A percentile compares a stretch with the other conserved stretches of the same genome.
phyloP scores from a whole-genome alignment of 2,797 vertebrate species.

The Cossypha dichroa region DNA sequence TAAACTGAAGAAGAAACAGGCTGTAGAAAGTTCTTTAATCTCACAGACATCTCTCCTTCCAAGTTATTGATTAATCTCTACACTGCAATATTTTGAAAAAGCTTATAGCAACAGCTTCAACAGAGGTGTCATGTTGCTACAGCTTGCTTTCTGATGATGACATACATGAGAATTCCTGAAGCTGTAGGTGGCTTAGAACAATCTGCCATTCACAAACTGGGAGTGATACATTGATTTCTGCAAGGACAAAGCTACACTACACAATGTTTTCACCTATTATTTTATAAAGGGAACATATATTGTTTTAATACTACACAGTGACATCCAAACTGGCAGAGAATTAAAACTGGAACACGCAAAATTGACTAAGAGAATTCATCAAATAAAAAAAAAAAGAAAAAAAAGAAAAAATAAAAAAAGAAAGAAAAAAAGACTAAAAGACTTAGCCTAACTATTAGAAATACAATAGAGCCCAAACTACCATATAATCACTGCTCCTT shows the following conservation, averaged over 20 bases:
- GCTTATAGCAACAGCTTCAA: neutral
- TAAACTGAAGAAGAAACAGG: neutral
- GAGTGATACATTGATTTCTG: neutral
- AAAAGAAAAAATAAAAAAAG: neutral
- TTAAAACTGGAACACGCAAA: neutral
- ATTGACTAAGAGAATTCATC: neutral
- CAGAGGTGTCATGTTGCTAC: neutral
- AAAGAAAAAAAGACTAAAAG: neutral
- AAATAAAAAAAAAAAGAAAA: neutral
- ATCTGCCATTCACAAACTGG: neutral
- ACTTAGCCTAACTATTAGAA: neutral
- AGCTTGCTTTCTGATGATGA: neutral
- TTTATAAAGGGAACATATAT: neutral
- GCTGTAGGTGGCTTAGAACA: neutral
- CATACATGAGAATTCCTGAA: neutral
- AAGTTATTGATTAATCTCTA: slow-evolving; percentile 13
- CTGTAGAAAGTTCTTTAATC: neutral
- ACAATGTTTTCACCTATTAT: neutral
- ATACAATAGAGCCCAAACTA: neutral
- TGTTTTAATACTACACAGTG: neutral
- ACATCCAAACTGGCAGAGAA: neutral
- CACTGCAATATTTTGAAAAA: neutral
- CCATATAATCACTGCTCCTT: neutral
- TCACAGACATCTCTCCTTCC: neutral
- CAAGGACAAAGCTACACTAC: neutral